Evolutionary conservation across 1,140 invertebrate genomes (phyloP), one percentile per base, ranked within the genome.

Genomic region (Zophobas atratus): DNA sequence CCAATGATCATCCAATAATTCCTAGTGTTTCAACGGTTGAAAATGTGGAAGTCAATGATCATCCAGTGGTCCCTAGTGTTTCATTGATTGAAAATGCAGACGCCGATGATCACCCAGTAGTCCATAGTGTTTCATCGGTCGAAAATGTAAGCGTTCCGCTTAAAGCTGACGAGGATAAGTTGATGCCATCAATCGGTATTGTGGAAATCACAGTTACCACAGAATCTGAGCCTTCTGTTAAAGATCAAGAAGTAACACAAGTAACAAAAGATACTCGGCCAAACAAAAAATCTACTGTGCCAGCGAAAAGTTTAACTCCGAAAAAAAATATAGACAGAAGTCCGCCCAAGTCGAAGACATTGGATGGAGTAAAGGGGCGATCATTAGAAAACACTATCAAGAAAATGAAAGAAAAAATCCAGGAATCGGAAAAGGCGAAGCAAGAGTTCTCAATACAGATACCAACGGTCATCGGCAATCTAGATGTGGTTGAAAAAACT

Each of bases 301-400:
- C 8, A 35, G 2, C n/a, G 35, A 60, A 60, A 4, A 38, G 35
- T 3, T 2, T 34, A 1, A 1, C 32, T 0, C 8, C 8, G 56
- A 60, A 34, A 60, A 33, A 60, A 60, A 60, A 32, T 60, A 60
- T 8, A 60, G 38, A 46, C 8, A 46, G 8, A 46, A 8, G 43
- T 46, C 20, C 41, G 20, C 20, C 20, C 39, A 71, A 71, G 32
- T 35, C 55, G 1, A 71, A 71, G 48, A 32, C 67, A 43, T 49
- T 36, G 1, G 51, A 49, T 20, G 51, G 1, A 72, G 48, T n/a
- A 6, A 72, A 72, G 53, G 51, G 20, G 20, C 34, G 36, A 51
- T 6, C 48, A 1, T 51, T 72, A 72, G 70, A 72, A 55, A 72
- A 72, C 38, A 72, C 70, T 20, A 72, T 72, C 0, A 49, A 72